Evolutionary conservation across 2,888 invertebrate genomes (phyloP).

Genomic region (Drosophila flavopinicola): DNA sequence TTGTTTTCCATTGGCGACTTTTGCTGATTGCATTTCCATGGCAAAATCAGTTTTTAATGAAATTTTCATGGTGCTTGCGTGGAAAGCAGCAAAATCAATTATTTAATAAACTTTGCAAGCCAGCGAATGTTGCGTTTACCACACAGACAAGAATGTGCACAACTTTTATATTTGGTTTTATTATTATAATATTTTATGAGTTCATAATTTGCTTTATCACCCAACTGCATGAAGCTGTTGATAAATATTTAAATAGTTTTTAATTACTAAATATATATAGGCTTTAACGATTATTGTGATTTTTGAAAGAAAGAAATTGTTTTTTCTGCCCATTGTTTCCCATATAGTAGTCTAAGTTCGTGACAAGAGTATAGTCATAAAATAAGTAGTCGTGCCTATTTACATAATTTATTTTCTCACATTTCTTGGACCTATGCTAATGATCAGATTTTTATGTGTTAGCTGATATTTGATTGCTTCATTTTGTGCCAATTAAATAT

Average conservation of each 20-base stretch:
- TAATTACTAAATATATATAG: too few relatives aligned
- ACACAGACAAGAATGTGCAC: neutral
- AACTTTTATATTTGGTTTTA: neutral
- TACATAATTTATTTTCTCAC: conserved; percentile 1
- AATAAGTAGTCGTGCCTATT: neutral
- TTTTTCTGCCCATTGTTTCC: too few relatives aligned
- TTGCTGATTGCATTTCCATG: conserved; percentile 54
- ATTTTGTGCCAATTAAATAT: conserved; percentile 41
- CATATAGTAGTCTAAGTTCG: too few relatives aligned
- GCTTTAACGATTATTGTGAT: too few relatives aligned
- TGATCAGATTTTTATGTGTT: conserved; percentile 7
- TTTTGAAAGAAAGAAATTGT: too few relatives aligned
- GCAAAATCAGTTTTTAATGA: conserved; percentile 60
- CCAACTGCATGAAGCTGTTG: too few relatives aligned
- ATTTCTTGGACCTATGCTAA: neutral
- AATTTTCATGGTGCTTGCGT: conserved; percentile 35
- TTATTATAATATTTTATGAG: too few relatives aligned
- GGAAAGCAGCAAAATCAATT: conserved; percentile 43
- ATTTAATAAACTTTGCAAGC: conserved; percentile 38
- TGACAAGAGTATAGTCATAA: neutral
- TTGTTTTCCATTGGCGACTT: conserved; percentile 19
- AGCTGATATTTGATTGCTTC: conserved; percentile 29
- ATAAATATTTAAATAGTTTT: too few relatives aligned
- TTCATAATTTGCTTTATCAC: too few relatives aligned
- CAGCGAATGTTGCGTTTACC: conserved; percentile 12